These are phyloP conservation scores for Leuciscus waleckii DNA, from an alignment of 2,797 vertebrate species.

Conservation along the genomic window DNA sequence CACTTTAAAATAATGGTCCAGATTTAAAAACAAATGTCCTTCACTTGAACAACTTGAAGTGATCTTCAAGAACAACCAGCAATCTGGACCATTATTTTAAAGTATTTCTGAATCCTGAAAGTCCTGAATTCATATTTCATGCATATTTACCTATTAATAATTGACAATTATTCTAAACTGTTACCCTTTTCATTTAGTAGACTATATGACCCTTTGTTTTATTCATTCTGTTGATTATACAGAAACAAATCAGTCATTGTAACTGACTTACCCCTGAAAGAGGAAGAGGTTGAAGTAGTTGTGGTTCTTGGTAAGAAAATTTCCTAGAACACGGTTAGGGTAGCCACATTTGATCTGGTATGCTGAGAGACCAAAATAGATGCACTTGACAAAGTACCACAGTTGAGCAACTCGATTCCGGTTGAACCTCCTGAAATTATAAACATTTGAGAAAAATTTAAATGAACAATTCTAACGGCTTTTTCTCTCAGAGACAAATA, in stretches of 20 bases:
- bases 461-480: not conserved
- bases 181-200: not conserved
- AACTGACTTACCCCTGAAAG: slow-evolving; percentile 69
- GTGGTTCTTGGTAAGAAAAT: slow-evolving; percentile 81
- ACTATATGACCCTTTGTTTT: not conserved
- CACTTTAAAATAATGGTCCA: too few species aligned
- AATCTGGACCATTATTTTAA: too few species aligned
- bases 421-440: slow-evolving; percentile 76
- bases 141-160: not conserved
- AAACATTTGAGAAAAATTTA: not conserved
- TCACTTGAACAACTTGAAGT: too few species aligned
- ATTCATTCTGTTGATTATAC: not conserved
- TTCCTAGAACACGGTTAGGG: slow-evolving; percentile 77
- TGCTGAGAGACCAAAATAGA: slow-evolving; percentile 79
- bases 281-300: slow-evolving; percentile 81
- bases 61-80: too few species aligned
- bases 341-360: slow-evolving; percentile 80
- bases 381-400: slow-evolving; percentile 81
- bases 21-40: too few species aligned
- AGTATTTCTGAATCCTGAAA: too few species aligned
- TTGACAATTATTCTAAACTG: not conserved
- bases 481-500: not conserved
- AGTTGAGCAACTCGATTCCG: slow-evolving; percentile 76
- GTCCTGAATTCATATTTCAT: too few species aligned
- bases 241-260: not conserved